phyloP scores from a whole-genome alignment of 2,888 invertebrate genomes.

The Tipula helvola region DNA sequence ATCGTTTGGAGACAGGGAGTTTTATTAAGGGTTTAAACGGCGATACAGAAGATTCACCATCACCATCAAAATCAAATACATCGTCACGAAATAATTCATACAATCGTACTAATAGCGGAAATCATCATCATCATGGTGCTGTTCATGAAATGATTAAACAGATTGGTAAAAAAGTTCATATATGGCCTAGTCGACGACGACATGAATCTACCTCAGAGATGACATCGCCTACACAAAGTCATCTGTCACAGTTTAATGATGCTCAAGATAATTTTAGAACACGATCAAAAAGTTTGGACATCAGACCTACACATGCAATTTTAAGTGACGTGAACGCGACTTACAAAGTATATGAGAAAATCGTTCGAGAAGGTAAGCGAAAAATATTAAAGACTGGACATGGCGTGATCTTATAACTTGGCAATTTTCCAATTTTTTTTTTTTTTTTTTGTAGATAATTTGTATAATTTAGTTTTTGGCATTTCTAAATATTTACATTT shows the following conservation, averaged over 20 bases:
- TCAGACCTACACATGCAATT: constrained; percentile 37
- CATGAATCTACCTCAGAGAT: constrained; percentile 32
- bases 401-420: background rate
- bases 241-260: constrained; percentile 28
- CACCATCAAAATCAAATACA: background rate
- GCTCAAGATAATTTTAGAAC: constrained; percentile 53
- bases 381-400: background rate
- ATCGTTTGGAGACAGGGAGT: constrained; percentile 32
- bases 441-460: background rate
- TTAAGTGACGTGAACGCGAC: constrained; percentile 69
- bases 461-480: background rate
- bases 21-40: constrained; percentile 29
- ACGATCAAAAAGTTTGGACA: constrained; percentile 67
- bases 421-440: background rate
- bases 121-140: constrained; percentile 42
- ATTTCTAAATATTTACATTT: constrained; percentile 18
- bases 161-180: constrained; percentile 61
- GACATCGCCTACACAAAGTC: constrained; percentile 38
- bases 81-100: constrained; percentile 15
- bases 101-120: constrained; percentile 13
- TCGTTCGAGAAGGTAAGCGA: constrained; percentile 55
- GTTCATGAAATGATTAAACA: constrained; percentile 66
- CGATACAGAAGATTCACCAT: constrained; percentile 18
- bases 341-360: constrained; percentile 68
- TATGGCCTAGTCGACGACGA: constrained; percentile 55